Evolutionary conservation across 2,113 vertebrate genomes (phyloP).

Genomic region (Philantomba maxwellii): DNA sequence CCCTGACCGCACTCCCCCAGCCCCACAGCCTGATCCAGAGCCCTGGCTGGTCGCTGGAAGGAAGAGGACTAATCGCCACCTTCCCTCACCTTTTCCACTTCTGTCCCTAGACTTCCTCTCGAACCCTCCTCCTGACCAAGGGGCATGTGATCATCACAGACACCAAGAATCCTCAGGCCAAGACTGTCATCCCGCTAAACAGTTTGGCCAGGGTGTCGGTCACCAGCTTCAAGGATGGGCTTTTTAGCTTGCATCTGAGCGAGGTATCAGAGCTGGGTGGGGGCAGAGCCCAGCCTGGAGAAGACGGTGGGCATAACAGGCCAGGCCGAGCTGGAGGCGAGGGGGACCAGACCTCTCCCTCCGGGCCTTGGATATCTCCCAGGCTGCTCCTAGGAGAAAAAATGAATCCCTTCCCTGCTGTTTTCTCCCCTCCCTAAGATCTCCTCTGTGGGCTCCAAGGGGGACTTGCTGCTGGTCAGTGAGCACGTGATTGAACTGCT

Average conservation of each 20-base stretch:
- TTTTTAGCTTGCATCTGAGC: constrained; percentile 79
- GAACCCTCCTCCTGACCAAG: constrained; percentile 80
- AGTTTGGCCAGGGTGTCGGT: constrained; percentile 73
- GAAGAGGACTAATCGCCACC: too few species aligned
- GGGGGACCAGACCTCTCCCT: background rate
- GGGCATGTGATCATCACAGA: constrained; percentile 78
- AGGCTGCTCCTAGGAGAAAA: background rate
- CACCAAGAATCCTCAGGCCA: constrained; percentile 76
- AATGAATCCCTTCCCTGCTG: background rate
- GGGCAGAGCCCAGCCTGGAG: background rate
- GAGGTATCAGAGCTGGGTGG: constrained; percentile 67
- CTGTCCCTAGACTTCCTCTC: constrained; percentile 67
- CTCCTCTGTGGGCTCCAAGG: constrained; percentile 64
- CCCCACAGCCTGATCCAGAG: background rate
- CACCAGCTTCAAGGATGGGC: constrained; percentile 78
- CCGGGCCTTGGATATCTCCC: background rate
- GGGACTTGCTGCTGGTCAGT: constrained; percentile 80
- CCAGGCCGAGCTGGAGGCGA: background rate
- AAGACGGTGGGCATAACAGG: rapidly evolving
- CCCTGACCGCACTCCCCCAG: rapidly evolving
- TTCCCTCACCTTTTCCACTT: background rate
- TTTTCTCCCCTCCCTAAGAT: constrained; percentile 54
- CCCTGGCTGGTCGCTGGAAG: background rate
- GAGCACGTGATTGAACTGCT: constrained; percentile 80
- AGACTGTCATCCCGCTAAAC: constrained; percentile 72